A percentile compares a stretch with the other conserved stretches of the same genome.
Conservation (phyloP, 2,797 vertebrate species). For the Thunnus albacares region DNA sequence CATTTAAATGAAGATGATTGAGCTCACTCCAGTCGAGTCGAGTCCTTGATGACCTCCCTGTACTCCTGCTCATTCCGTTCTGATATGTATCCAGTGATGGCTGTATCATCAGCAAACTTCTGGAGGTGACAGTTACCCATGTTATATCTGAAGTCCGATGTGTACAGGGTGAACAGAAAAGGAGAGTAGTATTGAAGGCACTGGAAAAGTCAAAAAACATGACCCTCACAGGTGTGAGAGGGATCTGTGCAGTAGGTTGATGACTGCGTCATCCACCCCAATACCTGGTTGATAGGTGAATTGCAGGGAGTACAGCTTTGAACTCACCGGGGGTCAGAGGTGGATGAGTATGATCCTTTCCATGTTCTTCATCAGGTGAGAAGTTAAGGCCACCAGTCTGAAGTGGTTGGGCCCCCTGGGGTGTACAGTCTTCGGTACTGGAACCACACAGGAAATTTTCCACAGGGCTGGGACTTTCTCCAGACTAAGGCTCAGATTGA, state of each 20-base stretch:
- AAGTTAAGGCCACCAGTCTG: background rate
- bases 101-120: background rate
- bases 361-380: background rate
- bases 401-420: background rate
- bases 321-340: background rate
- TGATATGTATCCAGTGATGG: background rate
- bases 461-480: too few relatives aligned
- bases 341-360: background rate
- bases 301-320: background rate
- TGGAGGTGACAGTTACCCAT: background rate
- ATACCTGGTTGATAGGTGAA: background rate
- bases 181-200: background rate
- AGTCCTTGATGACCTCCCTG: too few relatives aligned
- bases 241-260: background rate
- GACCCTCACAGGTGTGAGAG: background rate
- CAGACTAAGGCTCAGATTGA: too few relatives aligned
- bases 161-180: too few relatives aligned
- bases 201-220: background rate
- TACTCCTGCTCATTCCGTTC: background rate
- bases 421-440: too few relatives aligned
- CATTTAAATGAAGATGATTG: too few relatives aligned
- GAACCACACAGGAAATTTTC: too few relatives aligned
- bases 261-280: background rate
- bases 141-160: too few relatives aligned
- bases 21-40: too few relatives aligned